phyloP scores from a whole-genome alignment of 2,113 vertebrate species.

The Burhinus bistriatus region DNA sequence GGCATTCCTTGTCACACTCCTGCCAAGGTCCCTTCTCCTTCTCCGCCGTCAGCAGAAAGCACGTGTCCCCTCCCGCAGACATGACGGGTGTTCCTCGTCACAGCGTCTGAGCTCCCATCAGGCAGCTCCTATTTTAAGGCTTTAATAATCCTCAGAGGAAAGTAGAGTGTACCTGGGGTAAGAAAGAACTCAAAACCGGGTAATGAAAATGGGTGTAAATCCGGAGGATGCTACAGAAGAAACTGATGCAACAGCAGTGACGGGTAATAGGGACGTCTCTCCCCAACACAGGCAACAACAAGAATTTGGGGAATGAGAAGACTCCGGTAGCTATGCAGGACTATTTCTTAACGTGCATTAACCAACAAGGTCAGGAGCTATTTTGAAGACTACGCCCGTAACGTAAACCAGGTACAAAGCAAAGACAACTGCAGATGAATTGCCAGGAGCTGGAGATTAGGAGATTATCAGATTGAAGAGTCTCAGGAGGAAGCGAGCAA shows the following conservation, averaged over 20 bases:
- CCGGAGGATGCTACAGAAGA: neutral
- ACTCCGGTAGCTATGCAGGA: neutral
- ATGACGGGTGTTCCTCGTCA: neutral
- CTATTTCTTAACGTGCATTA: neutral
- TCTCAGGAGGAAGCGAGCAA: neutral
- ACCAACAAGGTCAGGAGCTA: slow-evolving; percentile 44
- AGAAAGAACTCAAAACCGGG: neutral
- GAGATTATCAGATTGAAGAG: slow-evolving; percentile 55
- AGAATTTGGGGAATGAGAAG: neutral
- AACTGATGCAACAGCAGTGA: neutral
- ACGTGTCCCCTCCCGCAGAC: neutral
- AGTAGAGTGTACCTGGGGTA: neutral
- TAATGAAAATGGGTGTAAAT: neutral
- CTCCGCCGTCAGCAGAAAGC: neutral
- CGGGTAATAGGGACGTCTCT: neutral
- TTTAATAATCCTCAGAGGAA: neutral
- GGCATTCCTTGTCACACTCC: neutral
- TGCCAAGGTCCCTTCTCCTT: neutral
- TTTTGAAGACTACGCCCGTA: slow-evolving; percentile 10
- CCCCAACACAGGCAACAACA: neutral
- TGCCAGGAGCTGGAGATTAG: slow-evolving; percentile 35
- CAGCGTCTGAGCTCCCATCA: neutral
- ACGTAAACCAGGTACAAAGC: slow-evolving; percentile 45
- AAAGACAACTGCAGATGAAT: neutral
- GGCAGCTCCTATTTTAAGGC: slow-evolving; percentile 28